Conservation (phyloP, 2,797 vertebrate species). For the Diglossa cyanea region DNA sequence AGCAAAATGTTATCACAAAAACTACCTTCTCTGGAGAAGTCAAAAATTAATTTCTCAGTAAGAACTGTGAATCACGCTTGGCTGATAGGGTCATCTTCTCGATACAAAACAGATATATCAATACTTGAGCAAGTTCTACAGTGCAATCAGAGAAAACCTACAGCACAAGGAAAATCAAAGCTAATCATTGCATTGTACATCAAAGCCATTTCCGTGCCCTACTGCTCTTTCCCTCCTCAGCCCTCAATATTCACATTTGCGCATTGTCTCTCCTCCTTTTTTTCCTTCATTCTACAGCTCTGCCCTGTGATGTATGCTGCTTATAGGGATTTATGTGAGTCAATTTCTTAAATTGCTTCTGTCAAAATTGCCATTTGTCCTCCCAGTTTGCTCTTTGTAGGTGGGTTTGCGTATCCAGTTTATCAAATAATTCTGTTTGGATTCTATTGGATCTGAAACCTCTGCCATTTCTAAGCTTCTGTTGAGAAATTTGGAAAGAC, state of each 20-base stretch:
- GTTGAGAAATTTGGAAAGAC: not conserved
- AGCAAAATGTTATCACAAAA: not conserved
- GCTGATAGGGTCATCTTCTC: not conserved
- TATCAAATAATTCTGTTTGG: not conserved
- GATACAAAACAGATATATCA: not conserved
- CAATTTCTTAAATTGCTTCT: not conserved
- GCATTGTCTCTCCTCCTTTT: not conserved
- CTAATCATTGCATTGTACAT: not conserved
- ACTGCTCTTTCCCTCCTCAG: not conserved
- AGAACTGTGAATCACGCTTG: not conserved
- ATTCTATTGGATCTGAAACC: not conserved
- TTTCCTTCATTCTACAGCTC: not conserved
- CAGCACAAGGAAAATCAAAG: not conserved
- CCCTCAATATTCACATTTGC: not conserved
- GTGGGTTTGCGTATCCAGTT: not conserved
- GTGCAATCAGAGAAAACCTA: not conserved
- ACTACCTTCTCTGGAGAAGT: not conserved
- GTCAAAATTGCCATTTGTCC: not conserved
- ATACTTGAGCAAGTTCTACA: not conserved
- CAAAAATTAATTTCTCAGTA: not conserved
- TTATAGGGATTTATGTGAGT: not conserved
- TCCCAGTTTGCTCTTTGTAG: not conserved
- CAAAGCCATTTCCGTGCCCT: not conserved
- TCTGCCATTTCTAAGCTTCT: not conserved
- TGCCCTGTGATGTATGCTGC: not conserved